Base-by-base conservation (phyloP, 2,113 vertebrate genomes). In the Promerops cafer region DNA sequence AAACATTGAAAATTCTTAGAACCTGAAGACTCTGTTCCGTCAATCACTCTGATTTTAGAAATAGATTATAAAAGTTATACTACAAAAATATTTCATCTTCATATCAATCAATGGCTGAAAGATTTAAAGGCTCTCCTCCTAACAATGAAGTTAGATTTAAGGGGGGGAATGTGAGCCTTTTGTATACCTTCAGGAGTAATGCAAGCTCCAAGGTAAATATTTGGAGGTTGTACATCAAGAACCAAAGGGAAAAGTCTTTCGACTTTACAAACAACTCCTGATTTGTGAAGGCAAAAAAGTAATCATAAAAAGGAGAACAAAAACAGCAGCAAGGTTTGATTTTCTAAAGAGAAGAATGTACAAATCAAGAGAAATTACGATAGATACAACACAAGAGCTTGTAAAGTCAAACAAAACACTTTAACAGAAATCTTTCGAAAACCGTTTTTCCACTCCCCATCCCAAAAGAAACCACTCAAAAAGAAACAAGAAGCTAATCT, bases 31-130 rank as follows among this genome's bases (percentile, higher is more conserved):
- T 96, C 97, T 91, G 79, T 44, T 94, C 80, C 37, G 50, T 95
- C 87, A 91, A 77, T 94, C 70, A 54, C 68, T 89, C 93, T 37
- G 61, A 64, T 89, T 94, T 90, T 96, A 95, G 93, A 97, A 96
- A 96, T 83, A 96, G 88, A 78, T 57, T 96, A 97, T 92, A 97
- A 97, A 94, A 96, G 93, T 78, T 93, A 82, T 92, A 89, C 90
- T 96, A 96, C 82, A 90, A 96, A 97, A 96, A 93, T 95, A 97
- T 75, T 93, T 95, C 72, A 95, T 96, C 94, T 96, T 94, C 39
- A 24, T 88, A 96, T 94, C 89, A 91, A 93, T 91, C 84, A 82
- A 95, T 94, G 84, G 89, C 96, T 95, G 93, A 93, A 93, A 94
- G 76, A 82, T 70, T 93, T 78, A 91, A 92, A 93, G 95, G 83